Conservation (phyloP, 2,113 vertebrate species). For the Cavia aperea region DNA sequence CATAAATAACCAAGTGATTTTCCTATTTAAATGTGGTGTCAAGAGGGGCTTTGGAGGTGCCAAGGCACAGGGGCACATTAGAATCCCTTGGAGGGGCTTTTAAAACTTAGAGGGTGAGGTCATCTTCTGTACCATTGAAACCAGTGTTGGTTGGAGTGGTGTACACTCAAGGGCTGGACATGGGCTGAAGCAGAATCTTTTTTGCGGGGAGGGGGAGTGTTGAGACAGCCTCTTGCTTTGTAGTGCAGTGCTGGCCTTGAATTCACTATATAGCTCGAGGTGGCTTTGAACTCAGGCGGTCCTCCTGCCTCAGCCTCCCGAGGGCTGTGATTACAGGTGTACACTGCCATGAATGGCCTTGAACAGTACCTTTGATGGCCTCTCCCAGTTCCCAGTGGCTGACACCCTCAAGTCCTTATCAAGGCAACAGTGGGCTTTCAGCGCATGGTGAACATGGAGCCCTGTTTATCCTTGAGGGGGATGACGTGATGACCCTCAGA, state of each 20-base stretch:
- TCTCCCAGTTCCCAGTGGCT: not conserved
- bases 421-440: not conserved
- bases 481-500: not conserved
- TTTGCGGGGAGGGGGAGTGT: not conserved
- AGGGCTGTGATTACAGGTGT: not conserved
- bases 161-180: not conserved
- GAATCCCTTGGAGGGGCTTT: not conserved
- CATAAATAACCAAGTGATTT: not conserved
- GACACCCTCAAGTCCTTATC: fast-evolving
- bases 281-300: not conserved
- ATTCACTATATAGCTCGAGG: not conserved
- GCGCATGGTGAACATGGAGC: not conserved
- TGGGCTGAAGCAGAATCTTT: not conserved
- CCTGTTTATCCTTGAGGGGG: not conserved
- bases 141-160: not conserved
- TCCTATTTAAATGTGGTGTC: not conserved
- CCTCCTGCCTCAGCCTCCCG: not conserved
- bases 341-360: not conserved
- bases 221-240: not conserved
- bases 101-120: not conserved
- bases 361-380: not conserved
- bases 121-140: not conserved
- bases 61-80: not conserved
- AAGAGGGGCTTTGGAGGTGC: not conserved
- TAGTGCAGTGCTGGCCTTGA: not conserved